Evolutionary conservation across 2,797 vertebrate genomes (phyloP).

Genomic region (Esox lucius): DNA sequence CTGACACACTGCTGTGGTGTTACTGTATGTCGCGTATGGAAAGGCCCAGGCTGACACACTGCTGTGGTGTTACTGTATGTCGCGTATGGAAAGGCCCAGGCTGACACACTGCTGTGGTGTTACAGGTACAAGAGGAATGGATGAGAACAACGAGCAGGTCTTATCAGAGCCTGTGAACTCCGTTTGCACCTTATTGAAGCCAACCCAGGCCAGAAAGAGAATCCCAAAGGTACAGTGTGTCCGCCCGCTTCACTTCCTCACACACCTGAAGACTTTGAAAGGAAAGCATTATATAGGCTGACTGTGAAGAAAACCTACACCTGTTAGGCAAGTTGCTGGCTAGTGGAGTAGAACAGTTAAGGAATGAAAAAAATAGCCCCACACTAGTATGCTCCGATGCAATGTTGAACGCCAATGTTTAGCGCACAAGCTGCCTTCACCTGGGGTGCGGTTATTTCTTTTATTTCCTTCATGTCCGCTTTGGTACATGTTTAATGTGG

Average conservation of each 20-base stretch:
- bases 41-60: not conserved
- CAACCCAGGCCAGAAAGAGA: slow-evolving; percentile 86
- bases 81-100: not conserved
- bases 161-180: slow-evolving; percentile 75
- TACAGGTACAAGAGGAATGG: slow-evolving; percentile 81
- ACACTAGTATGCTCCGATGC: no score
- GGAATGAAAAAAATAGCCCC: no score
- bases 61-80: not conserved
- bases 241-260: not conserved
- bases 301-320: no score
- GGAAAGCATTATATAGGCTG: not conserved
- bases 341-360: no score
- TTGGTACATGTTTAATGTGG: not conserved
- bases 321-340: no score
- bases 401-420: no score
- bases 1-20: not conserved
- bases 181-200: slow-evolving; percentile 83
- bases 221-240: slow-evolving; percentile 82
- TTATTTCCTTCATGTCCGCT: not conserved
- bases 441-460: no score
- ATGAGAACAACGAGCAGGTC: slow-evolving; percentile 78
- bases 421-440: no score
- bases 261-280: not conserved
- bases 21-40: not conserved
- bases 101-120: not conserved